Evolutionary conservation across 2,888 invertebrate genomes (phyloP).

Genomic region (Adelphocoris suturalis): DNA sequence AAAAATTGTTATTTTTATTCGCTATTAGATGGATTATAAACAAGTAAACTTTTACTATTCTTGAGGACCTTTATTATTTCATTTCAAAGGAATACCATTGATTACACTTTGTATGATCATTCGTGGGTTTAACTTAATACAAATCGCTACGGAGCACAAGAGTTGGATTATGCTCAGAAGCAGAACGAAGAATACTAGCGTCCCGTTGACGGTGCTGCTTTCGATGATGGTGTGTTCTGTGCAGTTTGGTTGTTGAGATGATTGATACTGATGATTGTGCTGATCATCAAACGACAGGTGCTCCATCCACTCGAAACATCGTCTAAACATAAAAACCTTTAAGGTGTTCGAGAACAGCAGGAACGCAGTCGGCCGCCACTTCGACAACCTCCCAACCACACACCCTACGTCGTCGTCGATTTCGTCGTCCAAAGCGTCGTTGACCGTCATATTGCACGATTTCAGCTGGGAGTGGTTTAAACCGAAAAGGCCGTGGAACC

Average conservation of each 20-base stretch:
- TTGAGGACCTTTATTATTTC: not conserved
- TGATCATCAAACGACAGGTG: not conserved
- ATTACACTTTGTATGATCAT: not conserved
- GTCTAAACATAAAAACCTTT: not conserved
- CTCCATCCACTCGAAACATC: not conserved
- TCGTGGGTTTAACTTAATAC: not conserved
- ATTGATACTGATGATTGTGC: not conserved
- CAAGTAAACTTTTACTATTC: too few species aligned
- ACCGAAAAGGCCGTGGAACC: not conserved
- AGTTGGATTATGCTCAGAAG: not conserved
- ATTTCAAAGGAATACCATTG: not conserved
- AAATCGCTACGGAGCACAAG: not conserved
- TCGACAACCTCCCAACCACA: not conserved
- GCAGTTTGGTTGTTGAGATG: not conserved
- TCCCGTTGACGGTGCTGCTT: not conserved
- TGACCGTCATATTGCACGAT: not conserved
- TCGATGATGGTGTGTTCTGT: not conserved
- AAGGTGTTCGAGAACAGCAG: too few species aligned
- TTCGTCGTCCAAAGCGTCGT: not conserved
- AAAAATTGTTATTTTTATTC: too few species aligned
- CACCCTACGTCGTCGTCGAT: not conserved
- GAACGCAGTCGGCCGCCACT: too few species aligned
- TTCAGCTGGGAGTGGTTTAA: not conserved
- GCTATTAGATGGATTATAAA: too few species aligned
- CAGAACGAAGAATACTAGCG: not conserved